Conservation (phyloP, 2,888 invertebrate species). For the Acheta domesticus region DNA sequence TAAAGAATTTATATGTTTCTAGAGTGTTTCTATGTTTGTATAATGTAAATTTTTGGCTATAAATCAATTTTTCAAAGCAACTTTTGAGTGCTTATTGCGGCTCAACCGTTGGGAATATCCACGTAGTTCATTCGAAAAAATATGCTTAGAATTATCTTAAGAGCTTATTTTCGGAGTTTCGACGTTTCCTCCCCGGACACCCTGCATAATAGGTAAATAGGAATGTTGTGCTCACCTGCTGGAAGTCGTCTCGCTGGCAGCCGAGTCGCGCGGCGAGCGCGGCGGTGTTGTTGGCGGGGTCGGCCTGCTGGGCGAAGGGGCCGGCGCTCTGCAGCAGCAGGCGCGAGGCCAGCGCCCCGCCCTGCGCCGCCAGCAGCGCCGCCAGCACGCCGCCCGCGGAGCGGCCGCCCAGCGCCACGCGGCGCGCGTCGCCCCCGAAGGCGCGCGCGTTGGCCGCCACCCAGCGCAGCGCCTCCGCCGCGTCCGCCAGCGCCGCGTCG, state of each 20-base stretch:
- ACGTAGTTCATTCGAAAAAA: too few relatives aligned
- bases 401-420: conserved; percentile 44
- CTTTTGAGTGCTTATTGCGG: too few relatives aligned
- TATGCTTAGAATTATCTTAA: too few relatives aligned
- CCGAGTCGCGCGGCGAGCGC: not conserved
- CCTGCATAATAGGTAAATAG: too few relatives aligned
- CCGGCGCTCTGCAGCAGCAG: conserved; percentile 11
- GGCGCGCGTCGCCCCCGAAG: conserved; percentile 43
- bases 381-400: conserved; percentile 44
- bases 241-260: not conserved
- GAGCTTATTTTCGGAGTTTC: too few relatives aligned
- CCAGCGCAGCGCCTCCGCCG: conserved; percentile 44
- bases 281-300: not conserved
- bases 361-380: conserved; percentile 34
- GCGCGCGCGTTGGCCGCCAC: conserved; percentile 41
- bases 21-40: too few relatives aligned
- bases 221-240: too few relatives aligned
- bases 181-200: too few relatives aligned
- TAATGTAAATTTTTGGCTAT: too few relatives aligned
- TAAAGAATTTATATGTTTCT: too few relatives aligned
- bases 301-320: conserved; percentile 9
- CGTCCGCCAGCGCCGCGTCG: conserved; percentile 45
- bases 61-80: too few relatives aligned
- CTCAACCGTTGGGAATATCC: too few relatives aligned
- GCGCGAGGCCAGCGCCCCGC: conserved; percentile 19